Evolutionary conservation across 1,140 invertebrate species (phyloP).

Genomic region (Temnothorax curvispinosus): DNA sequence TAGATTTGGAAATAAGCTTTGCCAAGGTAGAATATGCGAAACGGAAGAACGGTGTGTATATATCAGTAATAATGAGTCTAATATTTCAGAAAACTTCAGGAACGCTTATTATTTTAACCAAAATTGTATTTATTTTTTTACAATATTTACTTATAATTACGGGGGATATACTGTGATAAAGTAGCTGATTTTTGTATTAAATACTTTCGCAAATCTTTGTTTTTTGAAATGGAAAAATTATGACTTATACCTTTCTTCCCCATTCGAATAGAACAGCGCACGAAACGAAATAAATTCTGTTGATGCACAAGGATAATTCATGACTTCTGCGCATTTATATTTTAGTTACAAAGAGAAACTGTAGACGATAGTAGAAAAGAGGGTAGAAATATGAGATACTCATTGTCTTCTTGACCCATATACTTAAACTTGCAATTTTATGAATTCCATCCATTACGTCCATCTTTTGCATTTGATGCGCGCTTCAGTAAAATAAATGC

Average conservation of each 20-base stretch:
- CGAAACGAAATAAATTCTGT: slow-evolving; percentile 30
- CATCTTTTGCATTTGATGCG: slow-evolving; percentile 9
- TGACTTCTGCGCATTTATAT: slow-evolving; percentile 37
- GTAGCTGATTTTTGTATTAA: background rate
- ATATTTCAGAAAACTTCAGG: background rate
- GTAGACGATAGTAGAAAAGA: slow-evolving; percentile 20
- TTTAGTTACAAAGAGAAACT: slow-evolving; percentile 30
- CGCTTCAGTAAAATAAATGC: background rate
- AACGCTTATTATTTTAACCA: background rate
- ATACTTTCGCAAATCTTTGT: background rate
- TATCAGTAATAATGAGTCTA: background rate
- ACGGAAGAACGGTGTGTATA: background rate
- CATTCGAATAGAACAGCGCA: background rate
- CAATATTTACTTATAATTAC: too few species aligned
- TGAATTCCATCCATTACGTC: slow-evolving; percentile 11
- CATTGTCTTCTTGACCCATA: slow-evolving; percentile 36
- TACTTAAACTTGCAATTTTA: slow-evolving; percentile 31
- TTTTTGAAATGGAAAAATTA: background rate
- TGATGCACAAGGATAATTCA: slow-evolving; percentile 22
- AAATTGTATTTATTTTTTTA: background rate
- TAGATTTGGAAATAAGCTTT: slow-evolving; percentile 50
- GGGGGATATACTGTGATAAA: background rate
- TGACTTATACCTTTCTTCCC: background rate
- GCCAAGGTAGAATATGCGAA: too few species aligned
- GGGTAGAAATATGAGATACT: slow-evolving; percentile 10